A percentile compares a stretch with the other conserved stretches of the same genome.
Conservation (phyloP, 1,140 invertebrate species). For the Zaprionus vittiger region DNA sequence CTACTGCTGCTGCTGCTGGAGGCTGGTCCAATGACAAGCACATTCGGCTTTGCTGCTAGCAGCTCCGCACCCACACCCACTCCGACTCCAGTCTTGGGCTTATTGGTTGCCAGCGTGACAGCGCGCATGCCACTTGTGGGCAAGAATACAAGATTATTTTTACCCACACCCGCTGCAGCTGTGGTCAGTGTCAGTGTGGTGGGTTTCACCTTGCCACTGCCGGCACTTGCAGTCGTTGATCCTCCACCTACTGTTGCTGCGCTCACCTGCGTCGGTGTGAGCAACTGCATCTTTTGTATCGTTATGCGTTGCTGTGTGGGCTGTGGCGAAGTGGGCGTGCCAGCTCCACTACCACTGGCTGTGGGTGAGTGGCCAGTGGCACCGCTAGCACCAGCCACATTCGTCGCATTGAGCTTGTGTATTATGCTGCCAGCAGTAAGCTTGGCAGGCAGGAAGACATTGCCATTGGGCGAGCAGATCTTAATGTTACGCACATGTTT, state of each 20-base stretch:
- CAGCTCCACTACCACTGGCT: neutral
- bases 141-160: slow-evolving; percentile 69
- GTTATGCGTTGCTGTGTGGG: slow-evolving; percentile 59
- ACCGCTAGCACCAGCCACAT: slow-evolving; percentile 6
- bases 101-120: slow-evolving; percentile 54
- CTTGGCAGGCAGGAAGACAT: slow-evolving; percentile 72
- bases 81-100: slow-evolving; percentile 44
- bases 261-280: slow-evolving; percentile 60
- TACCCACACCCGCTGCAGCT: slow-evolving; percentile 58
- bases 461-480: slow-evolving; percentile 80
- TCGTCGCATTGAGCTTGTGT: slow-evolving; percentile 64
- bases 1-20: neutral
- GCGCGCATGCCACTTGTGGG: slow-evolving; percentile 68
- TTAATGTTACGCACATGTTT: slow-evolving; percentile 78
- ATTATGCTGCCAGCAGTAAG: slow-evolving; percentile 60
- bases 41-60: slow-evolving; percentile 56
- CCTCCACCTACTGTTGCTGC: neutral
- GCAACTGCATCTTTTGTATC: slow-evolving; percentile 81
- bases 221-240: slow-evolving; percentile 12
- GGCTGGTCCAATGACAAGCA: slow-evolving; percentile 66
- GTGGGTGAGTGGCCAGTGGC: slow-evolving; percentile 4
- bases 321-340: slow-evolving; percentile 46
- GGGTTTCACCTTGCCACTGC: slow-evolving; percentile 42
- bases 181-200: slow-evolving; percentile 58
- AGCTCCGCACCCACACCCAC: slow-evolving; percentile 13